Evolutionary conservation across 2,797 vertebrate species (phyloP).

Genomic region (Masticophis lateralis): DNA sequence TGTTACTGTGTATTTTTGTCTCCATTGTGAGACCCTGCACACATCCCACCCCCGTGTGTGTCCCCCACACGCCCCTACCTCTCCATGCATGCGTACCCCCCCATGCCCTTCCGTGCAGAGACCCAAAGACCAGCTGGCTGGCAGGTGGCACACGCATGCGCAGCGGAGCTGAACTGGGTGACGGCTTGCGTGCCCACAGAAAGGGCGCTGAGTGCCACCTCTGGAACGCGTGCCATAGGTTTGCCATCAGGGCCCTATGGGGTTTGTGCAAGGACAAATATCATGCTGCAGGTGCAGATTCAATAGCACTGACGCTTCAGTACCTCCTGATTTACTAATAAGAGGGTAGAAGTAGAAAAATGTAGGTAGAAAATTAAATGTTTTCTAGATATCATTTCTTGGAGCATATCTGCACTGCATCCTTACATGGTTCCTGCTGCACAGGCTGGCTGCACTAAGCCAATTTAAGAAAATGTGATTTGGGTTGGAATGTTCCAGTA

Average conservation of each 20-base stretch:
- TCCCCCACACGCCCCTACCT: rapidly evolving
- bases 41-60: no score
- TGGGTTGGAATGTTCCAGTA: not conserved
- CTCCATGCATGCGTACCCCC: no score
- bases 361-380: not conserved
- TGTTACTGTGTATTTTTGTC: not conserved
- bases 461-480: not conserved
- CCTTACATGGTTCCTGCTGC: not conserved
- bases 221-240: no score
- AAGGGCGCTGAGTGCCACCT: no score
- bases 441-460: not conserved
- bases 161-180: no score
- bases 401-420: not conserved
- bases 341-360: not conserved
- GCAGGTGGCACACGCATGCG: no score
- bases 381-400: not conserved
- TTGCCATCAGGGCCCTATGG: not conserved
- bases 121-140: no score
- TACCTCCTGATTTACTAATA: not conserved
- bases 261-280: not conserved
- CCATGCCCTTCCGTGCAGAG: no score
- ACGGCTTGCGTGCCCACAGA: no score
- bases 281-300: not conserved
- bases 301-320: not conserved
- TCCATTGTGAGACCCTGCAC: not conserved